phyloP scores from a whole-genome alignment of 2,888 invertebrate genomes.

The Hirudinaria manillensis region DNA sequence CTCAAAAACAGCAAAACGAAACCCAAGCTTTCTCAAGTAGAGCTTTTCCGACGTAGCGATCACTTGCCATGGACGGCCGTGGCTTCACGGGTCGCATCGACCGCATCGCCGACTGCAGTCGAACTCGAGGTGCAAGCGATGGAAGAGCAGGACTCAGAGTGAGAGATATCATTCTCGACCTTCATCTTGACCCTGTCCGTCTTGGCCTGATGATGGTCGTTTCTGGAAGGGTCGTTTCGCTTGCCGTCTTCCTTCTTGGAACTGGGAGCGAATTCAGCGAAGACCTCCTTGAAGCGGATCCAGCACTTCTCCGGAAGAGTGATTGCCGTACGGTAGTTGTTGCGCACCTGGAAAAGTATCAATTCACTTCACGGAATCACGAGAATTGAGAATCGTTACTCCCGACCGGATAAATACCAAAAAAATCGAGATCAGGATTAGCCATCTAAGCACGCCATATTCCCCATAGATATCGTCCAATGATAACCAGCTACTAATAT shows the following conservation, averaged over 20 bases:
- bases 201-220: not conserved
- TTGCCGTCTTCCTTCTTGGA: not conserved
- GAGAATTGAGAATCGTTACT: no score
- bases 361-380: no score
- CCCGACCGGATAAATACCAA: no score
- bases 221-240: not conserved
- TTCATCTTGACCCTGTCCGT: not conserved
- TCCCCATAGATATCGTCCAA: no score
- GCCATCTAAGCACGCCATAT: no score
- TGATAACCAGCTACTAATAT: no score
- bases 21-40: no score
- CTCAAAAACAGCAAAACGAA: no score
- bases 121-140: not conserved
- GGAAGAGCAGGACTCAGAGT: not conserved
- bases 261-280: slow-evolving; percentile 53
- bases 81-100: not conserved
- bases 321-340: slow-evolving; percentile 96
- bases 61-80: not conserved
- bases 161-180: not conserved
- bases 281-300: slow-evolving; percentile 92
- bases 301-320: slow-evolving; percentile 98
- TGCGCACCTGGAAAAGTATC: slow-evolving; percentile 70
- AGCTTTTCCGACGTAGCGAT: not conserved
- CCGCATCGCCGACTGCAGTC: not conserved
- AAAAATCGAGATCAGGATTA: no score